Evolutionary conservation across 2,113 vertebrate species (phyloP).

Genomic region (Geococcyx californianus): DNA sequence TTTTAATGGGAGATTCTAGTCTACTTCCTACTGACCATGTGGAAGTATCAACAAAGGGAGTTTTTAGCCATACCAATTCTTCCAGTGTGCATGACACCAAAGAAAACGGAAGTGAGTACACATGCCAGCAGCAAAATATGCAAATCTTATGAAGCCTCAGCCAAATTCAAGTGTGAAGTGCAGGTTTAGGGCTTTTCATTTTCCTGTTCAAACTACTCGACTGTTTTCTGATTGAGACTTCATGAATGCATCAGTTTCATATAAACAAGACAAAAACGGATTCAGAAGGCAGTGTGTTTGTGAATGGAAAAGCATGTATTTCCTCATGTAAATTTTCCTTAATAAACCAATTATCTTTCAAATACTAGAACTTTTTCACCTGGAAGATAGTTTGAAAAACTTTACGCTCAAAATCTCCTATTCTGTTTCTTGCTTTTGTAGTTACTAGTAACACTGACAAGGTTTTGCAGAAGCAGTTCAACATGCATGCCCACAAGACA

Average conservation of each 20-base stretch:
- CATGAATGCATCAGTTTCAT: background rate
- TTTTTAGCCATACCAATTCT: background rate
- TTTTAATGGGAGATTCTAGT: background rate
- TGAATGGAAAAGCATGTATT: background rate
- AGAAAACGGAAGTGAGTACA: background rate
- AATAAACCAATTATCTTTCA: background rate
- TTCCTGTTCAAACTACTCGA: background rate
- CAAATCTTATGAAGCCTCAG: background rate
- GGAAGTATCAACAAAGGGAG: background rate
- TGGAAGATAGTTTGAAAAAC: background rate
- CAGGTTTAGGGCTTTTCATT: background rate
- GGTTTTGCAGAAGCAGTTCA: background rate
- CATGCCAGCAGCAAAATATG: background rate
- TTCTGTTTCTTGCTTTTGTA: background rate
- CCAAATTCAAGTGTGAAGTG: background rate
- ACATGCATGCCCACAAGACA: background rate
- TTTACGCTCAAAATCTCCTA: rapidly evolving
- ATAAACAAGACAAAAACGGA: background rate
- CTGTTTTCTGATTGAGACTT: background rate
- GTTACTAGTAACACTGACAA: background rate
- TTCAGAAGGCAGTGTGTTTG: background rate
- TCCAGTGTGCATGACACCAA: background rate
- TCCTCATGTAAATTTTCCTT: background rate
- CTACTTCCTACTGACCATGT: background rate
- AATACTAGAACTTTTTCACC: background rate